These are phyloP conservation scores for Peromyscus leucopus DNA, from an alignment of 2,113 vertebrate genomes.

Conservation along the genomic window DNA sequence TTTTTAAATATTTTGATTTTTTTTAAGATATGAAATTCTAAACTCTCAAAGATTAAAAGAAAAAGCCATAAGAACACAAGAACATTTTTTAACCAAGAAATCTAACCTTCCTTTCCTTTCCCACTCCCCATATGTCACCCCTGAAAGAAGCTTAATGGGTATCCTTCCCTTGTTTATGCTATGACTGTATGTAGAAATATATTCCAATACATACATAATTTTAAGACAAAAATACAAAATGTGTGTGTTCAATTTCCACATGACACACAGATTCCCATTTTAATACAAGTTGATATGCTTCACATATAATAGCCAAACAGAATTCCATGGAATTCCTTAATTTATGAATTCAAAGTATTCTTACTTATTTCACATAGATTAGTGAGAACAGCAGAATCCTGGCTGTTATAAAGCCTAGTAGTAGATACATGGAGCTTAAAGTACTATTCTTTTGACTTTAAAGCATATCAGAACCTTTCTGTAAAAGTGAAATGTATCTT, in stretches of 20 bases:
- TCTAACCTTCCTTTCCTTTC: not conserved
- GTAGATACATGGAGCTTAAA: not conserved
- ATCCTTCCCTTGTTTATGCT: not conserved
- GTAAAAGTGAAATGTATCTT: not conserved
- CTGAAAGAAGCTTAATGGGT: not conserved
- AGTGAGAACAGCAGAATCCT: not conserved
- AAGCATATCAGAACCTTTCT: not conserved
- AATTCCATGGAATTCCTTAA: slow-evolving; percentile 16
- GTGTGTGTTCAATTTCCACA: not conserved
- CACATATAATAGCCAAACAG: not conserved
- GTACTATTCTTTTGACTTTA: not conserved
- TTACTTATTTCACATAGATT: slow-evolving; percentile 13
- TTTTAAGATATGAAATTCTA: not conserved
- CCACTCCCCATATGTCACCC: not conserved
- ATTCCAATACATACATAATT: not conserved
- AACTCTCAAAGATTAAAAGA: not conserved
- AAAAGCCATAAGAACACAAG: not conserved
- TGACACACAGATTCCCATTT: not conserved
- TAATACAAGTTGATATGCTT: not conserved
- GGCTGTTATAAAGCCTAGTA: not conserved
- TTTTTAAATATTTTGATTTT: not conserved
- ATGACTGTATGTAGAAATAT: not conserved
- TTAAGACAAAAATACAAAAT: slow-evolving; percentile 33
- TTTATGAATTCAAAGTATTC: not conserved
- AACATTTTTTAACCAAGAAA: not conserved